Percentiles rank a stretch among this genome's conserved stretches.
phyloP scores from a whole-genome alignment of 1,140 invertebrate genomes.

The Psilanteris sp. region DNA sequence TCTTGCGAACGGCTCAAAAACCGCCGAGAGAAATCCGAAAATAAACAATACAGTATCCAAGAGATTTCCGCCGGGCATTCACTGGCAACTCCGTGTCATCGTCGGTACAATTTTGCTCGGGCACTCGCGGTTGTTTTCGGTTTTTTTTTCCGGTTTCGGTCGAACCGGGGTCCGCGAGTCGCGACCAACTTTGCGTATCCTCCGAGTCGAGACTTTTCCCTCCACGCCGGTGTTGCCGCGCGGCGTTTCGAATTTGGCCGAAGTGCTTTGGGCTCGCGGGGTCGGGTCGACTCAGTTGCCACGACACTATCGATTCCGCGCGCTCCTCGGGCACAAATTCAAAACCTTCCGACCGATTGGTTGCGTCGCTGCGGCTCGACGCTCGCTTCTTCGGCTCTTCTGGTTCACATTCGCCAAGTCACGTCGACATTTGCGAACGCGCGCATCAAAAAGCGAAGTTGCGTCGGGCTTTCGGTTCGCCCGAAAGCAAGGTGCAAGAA shows the following conservation, averaged over 20 bases:
- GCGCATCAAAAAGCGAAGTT: not conserved
- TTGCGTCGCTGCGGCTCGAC: no score
- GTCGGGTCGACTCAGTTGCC: constrained; percentile 39
- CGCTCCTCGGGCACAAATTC: constrained; percentile 24
- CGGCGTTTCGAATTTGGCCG: not conserved
- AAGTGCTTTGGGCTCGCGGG: constrained; percentile 14
- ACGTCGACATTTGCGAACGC: constrained; percentile 12
- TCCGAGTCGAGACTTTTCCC: constrained; percentile 31
- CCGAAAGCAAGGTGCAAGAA: constrained; percentile 33
- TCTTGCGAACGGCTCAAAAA: no score
- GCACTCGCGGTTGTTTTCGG: not conserved
- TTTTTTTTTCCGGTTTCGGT: no score
- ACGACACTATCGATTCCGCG: constrained; percentile 50
- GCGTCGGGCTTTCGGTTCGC: not conserved
- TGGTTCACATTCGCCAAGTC: constrained; percentile 7
- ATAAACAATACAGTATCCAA: constrained; percentile 5
- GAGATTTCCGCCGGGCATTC: constrained; percentile 30
- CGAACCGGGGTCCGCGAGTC: no score
- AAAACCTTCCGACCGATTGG: constrained; percentile 2
- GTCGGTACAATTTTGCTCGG: constrained; percentile 26
- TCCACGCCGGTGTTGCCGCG: constrained; percentile 2
- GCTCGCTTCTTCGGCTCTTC: no score
- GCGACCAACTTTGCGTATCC: not conserved
- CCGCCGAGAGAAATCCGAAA: no score
- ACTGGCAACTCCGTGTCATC: constrained; percentile 48